Evolutionary conservation across 23 tunicate species (phyloP), one percentile per base, ranked within the genome.

Genomic region (Aplidium turbinatum): DNA sequence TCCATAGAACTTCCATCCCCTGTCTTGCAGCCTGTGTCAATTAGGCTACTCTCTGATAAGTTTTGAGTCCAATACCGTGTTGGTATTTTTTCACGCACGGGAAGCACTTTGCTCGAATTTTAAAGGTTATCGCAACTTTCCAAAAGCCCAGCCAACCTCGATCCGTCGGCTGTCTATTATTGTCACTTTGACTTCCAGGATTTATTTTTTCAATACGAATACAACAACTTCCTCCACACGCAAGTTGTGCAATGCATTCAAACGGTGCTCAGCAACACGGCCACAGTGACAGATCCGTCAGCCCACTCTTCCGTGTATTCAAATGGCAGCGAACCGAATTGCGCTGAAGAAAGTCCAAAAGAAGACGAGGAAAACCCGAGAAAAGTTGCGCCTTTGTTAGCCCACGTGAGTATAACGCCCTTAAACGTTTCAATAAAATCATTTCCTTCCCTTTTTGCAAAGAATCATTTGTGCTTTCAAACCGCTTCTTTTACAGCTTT

Each of bases 161-260:
- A n/a, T n/a, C n/a, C n/a, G n/a, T n/a, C n/a, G n/a, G n/a, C n/a
- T n/a, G n/a, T n/a, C n/a, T n/a, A n/a, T n/a, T n/a, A 9, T 42
- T 42, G 50, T 16, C 16, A 16, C 50, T 42, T 16, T 11, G 16
- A 42, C 6, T 65, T 65, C 7, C 71, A 91, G 97, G 97, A 91
- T 67, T 70, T 91, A 50, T 91, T 91, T 63, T 91, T 91, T 57
- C 67, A 67, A 27, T 91, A 84, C 64, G 97, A 91, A 54, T 91
- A 91, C 85, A 91, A 91, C 85, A 91, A 91, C 57, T 91, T 91
- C 53, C 91, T 91, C 58, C 97, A 91, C 78, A 91, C 97, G 32
- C 97, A 91, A 84, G 87, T 85, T 23, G 85, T 87, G 5, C 79
- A 87, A 61, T 91, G 97, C 42, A 60, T 91, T 23, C 97, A 91